Conservation (phyloP, 2,888 invertebrate species). For the Actias luna region DNA sequence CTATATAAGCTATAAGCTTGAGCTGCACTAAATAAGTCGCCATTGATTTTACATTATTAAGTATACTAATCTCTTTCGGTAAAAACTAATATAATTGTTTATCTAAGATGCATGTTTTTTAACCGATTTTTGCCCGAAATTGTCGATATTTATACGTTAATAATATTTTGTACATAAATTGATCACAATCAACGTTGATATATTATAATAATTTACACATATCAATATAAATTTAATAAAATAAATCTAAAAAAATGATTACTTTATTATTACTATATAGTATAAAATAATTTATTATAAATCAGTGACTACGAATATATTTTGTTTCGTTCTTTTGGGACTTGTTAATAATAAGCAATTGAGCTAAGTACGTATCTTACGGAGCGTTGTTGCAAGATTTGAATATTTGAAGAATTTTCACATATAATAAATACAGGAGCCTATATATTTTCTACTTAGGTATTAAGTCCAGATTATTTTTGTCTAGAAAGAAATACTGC, state of each 20-base stretch:
- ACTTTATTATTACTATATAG: neutral
- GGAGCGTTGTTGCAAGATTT: neutral
- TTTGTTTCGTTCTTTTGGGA: neutral
- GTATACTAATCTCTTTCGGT: too few species aligned
- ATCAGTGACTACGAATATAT: conserved; percentile 13
- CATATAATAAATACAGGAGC: neutral
- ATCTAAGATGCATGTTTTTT: neutral
- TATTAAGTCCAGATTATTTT: too few species aligned
- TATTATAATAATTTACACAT: conserved; percentile 24
- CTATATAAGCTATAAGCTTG: neutral
- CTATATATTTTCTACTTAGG: too few species aligned
- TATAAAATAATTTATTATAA: neutral
- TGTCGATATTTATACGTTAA: conserved; percentile 20
- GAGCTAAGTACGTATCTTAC: neutral
- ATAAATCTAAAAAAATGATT: neutral
- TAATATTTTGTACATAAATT: conserved; percentile 33
- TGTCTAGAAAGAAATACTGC: too few species aligned
- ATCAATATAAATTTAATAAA: conserved; percentile 9
- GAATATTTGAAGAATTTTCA: neutral
- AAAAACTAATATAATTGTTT: neutral
- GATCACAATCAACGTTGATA: conserved; percentile 21
- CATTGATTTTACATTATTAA: neutral
- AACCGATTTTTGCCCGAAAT: neutral
- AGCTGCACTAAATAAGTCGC: neutral
- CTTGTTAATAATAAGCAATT: neutral